A percentile compares a stretch with the other conserved stretches of the same genome.
Conservation (phyloP, 1,140 invertebrate species). For the Agrypnia vestita region DNA sequence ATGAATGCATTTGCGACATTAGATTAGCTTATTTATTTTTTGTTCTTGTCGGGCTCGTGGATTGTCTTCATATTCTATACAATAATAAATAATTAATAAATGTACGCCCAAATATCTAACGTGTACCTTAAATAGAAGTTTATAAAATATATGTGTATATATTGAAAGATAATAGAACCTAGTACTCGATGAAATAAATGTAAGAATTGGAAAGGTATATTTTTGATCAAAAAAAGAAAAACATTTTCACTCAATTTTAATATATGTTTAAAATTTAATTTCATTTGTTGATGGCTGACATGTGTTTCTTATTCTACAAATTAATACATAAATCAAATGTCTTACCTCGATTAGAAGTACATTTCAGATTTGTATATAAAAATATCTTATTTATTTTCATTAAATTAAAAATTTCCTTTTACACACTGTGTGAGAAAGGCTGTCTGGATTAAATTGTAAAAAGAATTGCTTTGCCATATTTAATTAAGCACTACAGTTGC, state of each 20-base stretch:
- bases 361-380: too few relatives aligned
- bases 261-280: background rate
- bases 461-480: too few relatives aligned
- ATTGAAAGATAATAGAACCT: conserved; percentile 13
- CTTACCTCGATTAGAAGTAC: background rate
- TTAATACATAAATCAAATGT: background rate
- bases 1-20: background rate
- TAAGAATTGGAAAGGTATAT: background rate
- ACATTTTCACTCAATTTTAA: background rate
- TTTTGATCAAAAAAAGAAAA: background rate
- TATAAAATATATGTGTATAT: conserved; percentile 7
- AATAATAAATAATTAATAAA: background rate
- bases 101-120: conserved; percentile 13
- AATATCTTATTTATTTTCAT: too few relatives aligned
- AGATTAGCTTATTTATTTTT: background rate
- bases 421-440: too few relatives aligned
- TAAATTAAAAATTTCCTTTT: too few relatives aligned
- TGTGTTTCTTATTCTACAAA: background rate
- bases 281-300: background rate
- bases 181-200: background rate
- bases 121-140: conserved; percentile 15
- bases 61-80: background rate
- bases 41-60: background rate
- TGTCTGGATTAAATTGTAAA: too few relatives aligned
- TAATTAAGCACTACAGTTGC: too few relatives aligned